These are phyloP conservation scores for Hyposoter dolosus DNA, from an alignment of 2,888 invertebrate species.

Conservation along the genomic window DNA sequence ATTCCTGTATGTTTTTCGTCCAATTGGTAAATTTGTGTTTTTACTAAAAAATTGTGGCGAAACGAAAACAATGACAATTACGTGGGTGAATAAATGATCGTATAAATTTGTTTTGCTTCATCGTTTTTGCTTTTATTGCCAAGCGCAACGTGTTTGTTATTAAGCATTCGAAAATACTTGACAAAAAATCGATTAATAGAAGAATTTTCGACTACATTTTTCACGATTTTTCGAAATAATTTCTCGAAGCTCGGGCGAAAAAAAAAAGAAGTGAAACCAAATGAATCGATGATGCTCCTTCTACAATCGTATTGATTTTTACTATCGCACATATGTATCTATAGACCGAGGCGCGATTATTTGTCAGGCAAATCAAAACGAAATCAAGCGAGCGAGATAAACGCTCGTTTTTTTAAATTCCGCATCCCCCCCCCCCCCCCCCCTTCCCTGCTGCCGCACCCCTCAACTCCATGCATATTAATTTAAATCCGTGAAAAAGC, in stretches of 20 bases:
- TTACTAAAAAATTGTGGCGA: neutral
- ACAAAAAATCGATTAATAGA: neutral
- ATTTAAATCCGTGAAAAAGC: constrained; percentile 84
- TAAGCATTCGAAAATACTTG: neutral
- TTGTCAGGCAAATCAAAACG: constrained; percentile 84
- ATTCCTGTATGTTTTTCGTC: neutral
- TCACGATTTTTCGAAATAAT: neutral
- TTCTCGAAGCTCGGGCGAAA: neutral
- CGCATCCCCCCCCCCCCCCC: neutral
- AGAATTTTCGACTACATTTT: neutral
- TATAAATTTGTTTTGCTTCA: neutral
- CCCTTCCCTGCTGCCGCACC: constrained; percentile 44
- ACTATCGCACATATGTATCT: constrained; percentile 20
- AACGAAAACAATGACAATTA: constrained; percentile 11
- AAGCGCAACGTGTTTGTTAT: neutral
- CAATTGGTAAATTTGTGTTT: constrained; percentile 19
- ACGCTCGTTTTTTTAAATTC: constrained; percentile 76
- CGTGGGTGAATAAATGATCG: constrained; percentile 25
- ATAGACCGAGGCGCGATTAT: constrained; percentile 73
- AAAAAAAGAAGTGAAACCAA: neutral
- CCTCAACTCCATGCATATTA: constrained; percentile 83
- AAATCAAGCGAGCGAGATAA: constrained; percentile 84
- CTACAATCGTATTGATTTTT: constrained; percentile 7
- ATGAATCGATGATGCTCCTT: constrained; percentile 12
- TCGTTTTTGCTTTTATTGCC: neutral